phyloP scores from a whole-genome alignment of 2,113 vertebrate species.

The Pelodiscus sinensis region DNA sequence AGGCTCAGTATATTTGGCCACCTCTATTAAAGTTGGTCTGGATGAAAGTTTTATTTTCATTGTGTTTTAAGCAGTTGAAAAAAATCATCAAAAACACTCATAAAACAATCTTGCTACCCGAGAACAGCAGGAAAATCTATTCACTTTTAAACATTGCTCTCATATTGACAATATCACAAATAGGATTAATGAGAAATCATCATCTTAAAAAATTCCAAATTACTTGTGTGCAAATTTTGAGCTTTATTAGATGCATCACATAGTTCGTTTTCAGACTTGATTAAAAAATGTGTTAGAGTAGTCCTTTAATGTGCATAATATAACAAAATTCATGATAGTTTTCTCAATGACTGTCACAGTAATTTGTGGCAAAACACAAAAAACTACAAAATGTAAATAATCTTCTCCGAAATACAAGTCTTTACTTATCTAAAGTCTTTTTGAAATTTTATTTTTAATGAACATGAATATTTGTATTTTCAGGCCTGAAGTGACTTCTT shows the following conservation, averaged over 20 bases:
- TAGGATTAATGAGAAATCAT: neutral
- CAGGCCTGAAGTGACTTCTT: neutral
- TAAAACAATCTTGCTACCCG: no score
- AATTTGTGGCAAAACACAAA: neutral
- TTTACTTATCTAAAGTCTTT: neutral
- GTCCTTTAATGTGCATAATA: neutral
- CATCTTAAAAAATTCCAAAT: neutral
- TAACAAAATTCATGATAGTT: no score
- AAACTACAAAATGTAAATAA: neutral
- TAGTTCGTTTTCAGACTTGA: neutral
- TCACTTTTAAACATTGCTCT: neutral
- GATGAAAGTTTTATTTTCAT: neutral
- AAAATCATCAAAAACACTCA: no score
- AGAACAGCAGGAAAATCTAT: no score
- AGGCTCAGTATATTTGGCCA: no score
- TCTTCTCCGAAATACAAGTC: neutral
- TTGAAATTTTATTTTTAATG: neutral
- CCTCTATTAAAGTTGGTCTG: neutral
- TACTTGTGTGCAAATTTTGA: neutral
- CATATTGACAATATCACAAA: neutral
- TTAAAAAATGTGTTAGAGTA: neutral
- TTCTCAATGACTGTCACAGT: neutral
- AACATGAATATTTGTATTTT: neutral
- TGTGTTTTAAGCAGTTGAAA: no score
- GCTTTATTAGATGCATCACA: neutral